Percentiles rank a stretch among this genome's conserved stretches.
phyloP scores from a whole-genome alignment of 2,113 vertebrate species.

The Solenodon paradoxus region DNA sequence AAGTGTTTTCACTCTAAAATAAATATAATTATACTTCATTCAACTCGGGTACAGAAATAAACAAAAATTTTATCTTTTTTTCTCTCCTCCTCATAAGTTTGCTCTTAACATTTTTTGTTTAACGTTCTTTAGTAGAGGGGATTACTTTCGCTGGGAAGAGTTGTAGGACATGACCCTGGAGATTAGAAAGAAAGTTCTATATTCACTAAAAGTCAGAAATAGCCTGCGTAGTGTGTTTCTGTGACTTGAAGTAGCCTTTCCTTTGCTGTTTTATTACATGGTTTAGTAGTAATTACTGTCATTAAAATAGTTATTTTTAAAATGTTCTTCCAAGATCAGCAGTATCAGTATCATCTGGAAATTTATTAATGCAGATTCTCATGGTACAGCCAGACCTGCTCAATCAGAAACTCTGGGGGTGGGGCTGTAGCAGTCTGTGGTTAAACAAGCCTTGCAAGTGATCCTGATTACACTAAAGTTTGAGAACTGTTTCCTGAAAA shows the following conservation, averaged over 20 bases:
- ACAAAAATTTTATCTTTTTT: neutral
- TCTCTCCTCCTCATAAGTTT: neutral
- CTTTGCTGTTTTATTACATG: neutral
- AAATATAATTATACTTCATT: neutral
- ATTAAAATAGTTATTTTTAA: neutral
- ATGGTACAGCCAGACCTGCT: neutral
- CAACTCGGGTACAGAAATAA: neutral
- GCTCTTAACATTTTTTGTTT: neutral
- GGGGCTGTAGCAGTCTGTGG: neutral
- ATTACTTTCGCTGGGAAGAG: neutral
- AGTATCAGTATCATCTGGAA: neutral
- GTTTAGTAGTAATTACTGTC: neutral
- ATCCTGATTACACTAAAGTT: too few relatives aligned
- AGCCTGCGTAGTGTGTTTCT: neutral
- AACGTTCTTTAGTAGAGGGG: neutral
- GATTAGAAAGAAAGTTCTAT: neutral
- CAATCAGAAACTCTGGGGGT: too few relatives aligned
- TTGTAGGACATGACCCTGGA: neutral
- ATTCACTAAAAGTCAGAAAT: neutral
- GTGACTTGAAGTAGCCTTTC: neutral
- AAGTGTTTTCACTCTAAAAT: neutral
- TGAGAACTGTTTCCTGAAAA: neutral
- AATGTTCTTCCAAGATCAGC: neutral
- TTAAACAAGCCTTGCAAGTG: neutral
- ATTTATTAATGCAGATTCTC: neutral